Conservation (phyloP, 2,888 invertebrate species). For the Beris chalybata region DNA sequence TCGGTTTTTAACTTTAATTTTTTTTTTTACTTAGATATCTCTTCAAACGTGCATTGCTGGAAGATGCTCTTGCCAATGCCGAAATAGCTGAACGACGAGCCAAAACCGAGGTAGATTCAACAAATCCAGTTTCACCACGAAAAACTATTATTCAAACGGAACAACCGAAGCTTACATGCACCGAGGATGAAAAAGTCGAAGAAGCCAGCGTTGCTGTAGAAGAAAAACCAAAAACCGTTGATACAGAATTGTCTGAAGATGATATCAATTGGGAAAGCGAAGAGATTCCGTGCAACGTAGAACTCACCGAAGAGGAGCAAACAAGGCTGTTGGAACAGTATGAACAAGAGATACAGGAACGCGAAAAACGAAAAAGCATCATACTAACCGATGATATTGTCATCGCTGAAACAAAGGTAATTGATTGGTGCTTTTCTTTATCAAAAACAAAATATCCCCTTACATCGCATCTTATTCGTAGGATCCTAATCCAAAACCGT, state of each 20-base stretch:
- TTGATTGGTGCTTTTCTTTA: conserved; percentile 9
- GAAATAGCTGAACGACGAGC: conserved; percentile 60
- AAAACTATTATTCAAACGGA: conserved; percentile 40
- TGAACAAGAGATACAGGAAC: conserved; percentile 62
- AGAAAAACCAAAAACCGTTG: conserved; percentile 37
- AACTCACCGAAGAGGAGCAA: conserved; percentile 72
- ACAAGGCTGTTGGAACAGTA: conserved; percentile 68
- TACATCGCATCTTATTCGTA: neutral
- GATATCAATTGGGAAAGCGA: conserved; percentile 62
- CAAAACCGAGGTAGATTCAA: conserved; percentile 45
- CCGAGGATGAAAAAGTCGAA: conserved; percentile 29
- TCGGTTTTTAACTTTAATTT: conserved; percentile 9
- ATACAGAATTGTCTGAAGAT: conserved; percentile 44
- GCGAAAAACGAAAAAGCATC: conserved; percentile 40
- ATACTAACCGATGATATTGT: conserved; percentile 22
- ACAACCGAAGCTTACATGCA: conserved; percentile 38
- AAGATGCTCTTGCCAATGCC: conserved; percentile 72
- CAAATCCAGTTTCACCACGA: conserved; percentile 36
- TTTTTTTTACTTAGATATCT: conserved; percentile 62
- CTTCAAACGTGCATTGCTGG: conserved; percentile 77
- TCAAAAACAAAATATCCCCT: neutral
- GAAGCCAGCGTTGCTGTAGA: conserved; percentile 34
- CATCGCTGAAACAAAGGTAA: conserved; percentile 19
- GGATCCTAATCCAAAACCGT: conserved; percentile 13
- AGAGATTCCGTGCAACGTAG: conserved; percentile 67